These are phyloP conservation scores for Folsomia candida DNA, from an alignment of 2,888 invertebrate species.

Conservation along the genomic window DNA sequence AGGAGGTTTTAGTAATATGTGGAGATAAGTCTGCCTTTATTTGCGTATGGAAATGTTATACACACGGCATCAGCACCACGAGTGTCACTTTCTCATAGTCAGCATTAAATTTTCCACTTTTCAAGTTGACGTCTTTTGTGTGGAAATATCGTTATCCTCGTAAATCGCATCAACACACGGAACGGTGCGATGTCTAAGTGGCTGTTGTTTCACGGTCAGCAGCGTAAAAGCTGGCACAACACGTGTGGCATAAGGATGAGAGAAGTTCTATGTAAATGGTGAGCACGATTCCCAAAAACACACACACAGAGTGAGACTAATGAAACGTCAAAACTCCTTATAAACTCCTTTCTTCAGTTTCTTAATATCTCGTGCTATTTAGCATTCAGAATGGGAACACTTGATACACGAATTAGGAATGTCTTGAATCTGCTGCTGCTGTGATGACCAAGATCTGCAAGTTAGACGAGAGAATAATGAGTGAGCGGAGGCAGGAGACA, in stretches of 20 bases:
- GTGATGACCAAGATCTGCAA: neutral
- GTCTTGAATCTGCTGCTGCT: neutral
- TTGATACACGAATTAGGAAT: neutral
- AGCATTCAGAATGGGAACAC: slow-evolving; percentile 4
- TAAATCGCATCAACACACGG: neutral
- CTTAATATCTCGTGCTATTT: neutral
- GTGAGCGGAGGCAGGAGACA: neutral
- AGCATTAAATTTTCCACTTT: neutral
- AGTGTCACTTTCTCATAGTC: neutral
- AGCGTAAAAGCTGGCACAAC: too few relatives aligned
- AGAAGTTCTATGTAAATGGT: neutral
- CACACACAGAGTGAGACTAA: slow-evolving; percentile 23
- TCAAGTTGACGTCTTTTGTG: neutral
- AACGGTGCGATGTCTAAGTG: too few relatives aligned
- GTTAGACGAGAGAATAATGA: neutral
- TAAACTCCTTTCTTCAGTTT: slow-evolving; percentile 1
- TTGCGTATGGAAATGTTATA: neutral
- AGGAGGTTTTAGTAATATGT: neutral
- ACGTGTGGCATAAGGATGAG: neutral
- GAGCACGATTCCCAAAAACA: neutral
- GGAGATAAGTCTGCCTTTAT: neutral
- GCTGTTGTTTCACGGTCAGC: too few relatives aligned
- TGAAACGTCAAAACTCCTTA: slow-evolving; percentile 33
- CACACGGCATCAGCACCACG: too few relatives aligned
- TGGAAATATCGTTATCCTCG: neutral